Evolutionary conservation across 2,113 vertebrate genomes (phyloP).

Genomic region (Axis porcinus): DNA sequence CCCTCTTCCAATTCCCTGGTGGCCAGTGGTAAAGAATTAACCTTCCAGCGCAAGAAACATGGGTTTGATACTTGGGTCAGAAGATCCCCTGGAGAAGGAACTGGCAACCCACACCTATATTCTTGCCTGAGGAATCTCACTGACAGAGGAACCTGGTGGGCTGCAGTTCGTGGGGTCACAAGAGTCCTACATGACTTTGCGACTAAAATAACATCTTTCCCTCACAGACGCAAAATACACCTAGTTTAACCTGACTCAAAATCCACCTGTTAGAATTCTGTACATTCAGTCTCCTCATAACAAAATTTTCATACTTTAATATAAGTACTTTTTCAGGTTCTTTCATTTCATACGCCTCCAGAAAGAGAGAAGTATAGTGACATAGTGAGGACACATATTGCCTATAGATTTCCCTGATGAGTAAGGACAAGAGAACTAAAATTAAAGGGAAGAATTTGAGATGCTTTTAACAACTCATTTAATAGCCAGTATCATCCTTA

Average conservation of each 20-base stretch:
- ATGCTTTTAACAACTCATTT: too few relatives aligned
- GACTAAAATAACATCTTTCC: neutral
- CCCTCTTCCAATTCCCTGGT: neutral
- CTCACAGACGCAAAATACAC: neutral
- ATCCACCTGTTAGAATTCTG: neutral
- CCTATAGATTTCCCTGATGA: neutral
- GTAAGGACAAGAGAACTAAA: neutral
- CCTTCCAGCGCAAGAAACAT: neutral
- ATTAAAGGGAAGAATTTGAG: neutral
- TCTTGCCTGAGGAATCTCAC: neutral
- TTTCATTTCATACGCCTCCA: neutral
- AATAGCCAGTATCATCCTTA: neutral
- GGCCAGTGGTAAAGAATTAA: neutral
- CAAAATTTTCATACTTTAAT: neutral
- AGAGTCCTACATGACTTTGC: neutral
- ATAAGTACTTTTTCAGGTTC: neutral
- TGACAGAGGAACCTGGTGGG: neutral
- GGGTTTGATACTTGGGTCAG: neutral
- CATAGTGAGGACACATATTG: neutral
- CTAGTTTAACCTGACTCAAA: neutral
- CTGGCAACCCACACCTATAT: neutral
- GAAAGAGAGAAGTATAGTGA: neutral
- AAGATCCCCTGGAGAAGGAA: neutral
- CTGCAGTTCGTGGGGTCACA: neutral
- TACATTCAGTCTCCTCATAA: neutral